A percentile compares a stretch with the other conserved stretches of the same genome.
Evolutionary conservation across 2,113 vertebrate species (phyloP).

Genomic region (Anolis carolinensis): DNA sequence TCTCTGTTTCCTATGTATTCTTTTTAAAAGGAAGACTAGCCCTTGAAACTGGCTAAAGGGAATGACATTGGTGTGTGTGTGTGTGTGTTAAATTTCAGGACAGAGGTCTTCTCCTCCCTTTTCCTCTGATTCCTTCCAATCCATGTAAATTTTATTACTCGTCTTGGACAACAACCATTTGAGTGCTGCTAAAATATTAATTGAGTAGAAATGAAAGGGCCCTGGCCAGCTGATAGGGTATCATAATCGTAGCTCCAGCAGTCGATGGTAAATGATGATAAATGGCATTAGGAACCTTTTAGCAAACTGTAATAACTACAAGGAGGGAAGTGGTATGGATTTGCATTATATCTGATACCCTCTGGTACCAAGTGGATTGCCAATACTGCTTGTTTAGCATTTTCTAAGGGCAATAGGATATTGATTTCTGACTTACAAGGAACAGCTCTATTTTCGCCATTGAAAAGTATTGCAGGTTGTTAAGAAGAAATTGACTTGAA

Average conservation of each 20-base stretch:
- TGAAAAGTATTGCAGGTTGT: constrained; percentile 93
- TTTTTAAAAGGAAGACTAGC: constrained; percentile 27
- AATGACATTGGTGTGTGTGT: constrained; percentile 55
- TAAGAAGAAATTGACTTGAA: constrained; percentile 97
- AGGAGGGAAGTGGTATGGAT: constrained; percentile 84
- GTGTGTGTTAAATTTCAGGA: constrained; percentile 29
- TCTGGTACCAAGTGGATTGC: constrained; percentile 90
- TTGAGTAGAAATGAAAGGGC: constrained; percentile 85
- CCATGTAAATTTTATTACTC: constrained; percentile 80
- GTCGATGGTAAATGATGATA: constrained; percentile 89
- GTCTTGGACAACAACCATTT: constrained; percentile 78
- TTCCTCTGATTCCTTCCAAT: constrained; percentile 45
- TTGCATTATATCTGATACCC: constrained; percentile 90
- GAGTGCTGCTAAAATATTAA: constrained; percentile 90
- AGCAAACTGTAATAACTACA: constrained; percentile 86
- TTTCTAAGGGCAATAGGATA: constrained; percentile 98
- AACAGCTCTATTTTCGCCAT: constrained; percentile 91
- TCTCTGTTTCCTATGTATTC: constrained; percentile 45
- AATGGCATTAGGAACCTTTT: constrained; percentile 91
- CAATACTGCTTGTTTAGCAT: constrained; percentile 99
- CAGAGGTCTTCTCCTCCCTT: neutral
- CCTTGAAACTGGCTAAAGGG: constrained; percentile 50
- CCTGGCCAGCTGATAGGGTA: constrained; percentile 81
- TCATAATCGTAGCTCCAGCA: constrained; percentile 84
- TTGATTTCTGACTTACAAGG: constrained; percentile 98